Evolutionary conservation across 2,113 vertebrate species (phyloP).

Genomic region (Psittacus erithacus): DNA sequence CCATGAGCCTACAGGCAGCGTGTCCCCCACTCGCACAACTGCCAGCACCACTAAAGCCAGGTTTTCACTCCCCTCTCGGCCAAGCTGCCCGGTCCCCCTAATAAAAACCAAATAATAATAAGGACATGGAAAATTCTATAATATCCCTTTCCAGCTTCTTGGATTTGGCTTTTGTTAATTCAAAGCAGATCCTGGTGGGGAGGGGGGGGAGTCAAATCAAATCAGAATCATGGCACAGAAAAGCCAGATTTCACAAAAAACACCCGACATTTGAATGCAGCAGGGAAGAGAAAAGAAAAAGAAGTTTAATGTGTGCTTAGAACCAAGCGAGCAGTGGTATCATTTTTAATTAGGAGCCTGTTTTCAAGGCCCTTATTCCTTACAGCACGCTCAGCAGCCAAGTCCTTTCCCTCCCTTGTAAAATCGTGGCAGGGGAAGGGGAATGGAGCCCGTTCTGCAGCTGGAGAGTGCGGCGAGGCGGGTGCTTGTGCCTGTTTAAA

Average conservation of each 20-base stretch:
- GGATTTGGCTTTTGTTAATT: slow-evolving; percentile 56
- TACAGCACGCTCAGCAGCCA: slow-evolving; percentile 29
- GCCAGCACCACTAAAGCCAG: neutral
- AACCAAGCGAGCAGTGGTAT: slow-evolving; percentile 35
- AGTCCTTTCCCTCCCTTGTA: slow-evolving; percentile 58
- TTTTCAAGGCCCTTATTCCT: slow-evolving; percentile 60
- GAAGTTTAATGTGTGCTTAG: slow-evolving; percentile 46
- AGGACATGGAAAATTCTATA: slow-evolving; percentile 66
- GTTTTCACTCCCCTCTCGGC: neutral
- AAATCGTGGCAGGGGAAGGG: slow-evolving; percentile 40
- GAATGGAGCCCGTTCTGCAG: slow-evolving; percentile 19
- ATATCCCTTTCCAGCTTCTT: slow-evolving; percentile 48
- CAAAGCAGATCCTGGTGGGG: slow-evolving; percentile 21
- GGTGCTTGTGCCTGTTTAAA: neutral
- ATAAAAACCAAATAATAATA: slow-evolving; percentile 48
- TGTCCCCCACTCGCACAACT: neutral
- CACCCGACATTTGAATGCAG: slow-evolving; percentile 25
- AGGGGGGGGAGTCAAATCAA: slow-evolving; percentile 1
- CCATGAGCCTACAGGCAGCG: neutral
- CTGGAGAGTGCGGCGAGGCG: neutral
- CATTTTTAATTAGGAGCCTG: slow-evolving; percentile 54
- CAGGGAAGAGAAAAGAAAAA: neutral
- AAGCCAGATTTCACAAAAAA: slow-evolving; percentile 34
- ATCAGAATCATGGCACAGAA: slow-evolving; percentile 16
- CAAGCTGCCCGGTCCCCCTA: neutral